phyloP scores from a whole-genome alignment of 92 coral and sea anemone genomes.

The Paragorgia papillata region DNA sequence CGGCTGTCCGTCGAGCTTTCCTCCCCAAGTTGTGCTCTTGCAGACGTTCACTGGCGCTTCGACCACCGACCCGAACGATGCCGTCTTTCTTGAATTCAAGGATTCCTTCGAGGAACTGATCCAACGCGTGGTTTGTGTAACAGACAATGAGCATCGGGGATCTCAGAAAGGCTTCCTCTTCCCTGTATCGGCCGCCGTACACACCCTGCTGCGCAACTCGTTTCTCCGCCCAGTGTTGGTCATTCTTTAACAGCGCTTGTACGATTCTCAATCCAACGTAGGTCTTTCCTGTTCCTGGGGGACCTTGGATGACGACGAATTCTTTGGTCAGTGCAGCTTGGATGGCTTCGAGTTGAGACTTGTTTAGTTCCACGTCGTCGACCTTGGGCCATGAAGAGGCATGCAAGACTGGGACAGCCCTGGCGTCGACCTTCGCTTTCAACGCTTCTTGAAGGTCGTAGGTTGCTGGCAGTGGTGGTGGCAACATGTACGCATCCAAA shows the following conservation, averaged over 20 bases:
- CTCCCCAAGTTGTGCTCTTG: conserved; percentile 58
- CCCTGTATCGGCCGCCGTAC: neutral
- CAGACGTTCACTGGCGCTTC: conserved; percentile 72
- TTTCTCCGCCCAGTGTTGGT: conserved; percentile 53
- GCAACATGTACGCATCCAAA: neutral
- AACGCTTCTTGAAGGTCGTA: conserved; percentile 71
- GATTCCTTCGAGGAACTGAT: conserved; percentile 90
- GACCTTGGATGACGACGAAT: conserved; percentile 90
- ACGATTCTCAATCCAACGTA: conserved; percentile 86
- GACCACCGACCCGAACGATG: conserved; percentile 84
- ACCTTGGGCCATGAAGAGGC: conserved; percentile 66
- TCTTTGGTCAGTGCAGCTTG: conserved; percentile 84
- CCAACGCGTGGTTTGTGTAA: conserved; percentile 92
- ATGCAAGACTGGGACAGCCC: conserved; percentile 55
- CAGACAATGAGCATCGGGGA: conserved; percentile 85
- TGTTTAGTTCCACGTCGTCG: conserved; percentile 61
- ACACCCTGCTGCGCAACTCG: neutral
- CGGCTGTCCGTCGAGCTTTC: conserved; percentile 22
- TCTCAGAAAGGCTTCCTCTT: neutral
- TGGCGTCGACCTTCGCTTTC: conserved; percentile 31
- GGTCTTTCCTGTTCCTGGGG: conserved; percentile 96
- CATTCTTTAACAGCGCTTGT: conserved; percentile 74
- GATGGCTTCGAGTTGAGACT: conserved; percentile 75
- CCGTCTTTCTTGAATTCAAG: conserved; percentile 69
- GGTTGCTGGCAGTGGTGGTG: neutral